Percentiles rank a stretch among this genome's conserved stretches.
These are phyloP conservation scores for Tenualosa ilisha DNA, from an alignment of 2,797 vertebrate species.

Conservation along the genomic window DNA sequence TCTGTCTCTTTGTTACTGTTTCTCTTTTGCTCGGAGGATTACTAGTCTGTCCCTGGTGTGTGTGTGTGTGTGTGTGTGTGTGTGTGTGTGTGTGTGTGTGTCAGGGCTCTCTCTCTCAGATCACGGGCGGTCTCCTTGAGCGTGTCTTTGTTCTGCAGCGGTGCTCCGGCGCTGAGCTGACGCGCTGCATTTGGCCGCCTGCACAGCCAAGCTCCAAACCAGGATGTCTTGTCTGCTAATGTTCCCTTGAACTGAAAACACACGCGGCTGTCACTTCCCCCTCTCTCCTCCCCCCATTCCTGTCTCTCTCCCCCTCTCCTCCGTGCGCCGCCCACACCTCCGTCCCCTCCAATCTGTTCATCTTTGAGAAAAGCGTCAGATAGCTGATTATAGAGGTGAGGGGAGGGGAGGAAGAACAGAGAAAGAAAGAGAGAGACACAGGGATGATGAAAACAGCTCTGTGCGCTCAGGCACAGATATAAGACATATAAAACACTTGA, in stretches of 20 bases:
- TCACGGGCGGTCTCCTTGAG: slow-evolving; percentile 60
- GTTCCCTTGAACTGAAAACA: slow-evolving; percentile 63
- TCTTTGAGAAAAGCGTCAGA: slow-evolving; percentile 68
- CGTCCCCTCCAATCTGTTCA: slow-evolving; percentile 56
- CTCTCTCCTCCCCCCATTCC: slow-evolving; percentile 12
- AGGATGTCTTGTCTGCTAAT: slow-evolving; percentile 46
- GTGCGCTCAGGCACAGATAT: neutral
- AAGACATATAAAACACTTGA: neutral
- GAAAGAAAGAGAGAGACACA: neutral
- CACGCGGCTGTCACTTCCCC: slow-evolving; percentile 55
- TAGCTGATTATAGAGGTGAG: slow-evolving; percentile 63
- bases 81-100: slow-evolving; percentile 21
- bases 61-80: slow-evolving; percentile 5
- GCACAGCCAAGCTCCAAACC: slow-evolving; percentile 60
- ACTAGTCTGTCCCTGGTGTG: slow-evolving; percentile 2
- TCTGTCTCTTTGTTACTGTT: neutral
- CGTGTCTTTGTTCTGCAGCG: slow-evolving; percentile 59
- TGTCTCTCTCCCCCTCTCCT: neutral
- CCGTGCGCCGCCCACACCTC: slow-evolving; percentile 19
- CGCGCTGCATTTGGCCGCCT: slow-evolving; percentile 55
- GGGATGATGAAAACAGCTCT: slow-evolving; percentile 31
- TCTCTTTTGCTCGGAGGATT: neutral
- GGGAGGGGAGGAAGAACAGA: slow-evolving; percentile 34
- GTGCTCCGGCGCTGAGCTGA: slow-evolving; percentile 56
- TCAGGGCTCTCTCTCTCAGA: slow-evolving; percentile 52